Percentiles rank a stretch among this genome's conserved stretches.
phyloP scores from a whole-genome alignment of 2,888 invertebrate species.

The Lottia gigantea region DNA sequence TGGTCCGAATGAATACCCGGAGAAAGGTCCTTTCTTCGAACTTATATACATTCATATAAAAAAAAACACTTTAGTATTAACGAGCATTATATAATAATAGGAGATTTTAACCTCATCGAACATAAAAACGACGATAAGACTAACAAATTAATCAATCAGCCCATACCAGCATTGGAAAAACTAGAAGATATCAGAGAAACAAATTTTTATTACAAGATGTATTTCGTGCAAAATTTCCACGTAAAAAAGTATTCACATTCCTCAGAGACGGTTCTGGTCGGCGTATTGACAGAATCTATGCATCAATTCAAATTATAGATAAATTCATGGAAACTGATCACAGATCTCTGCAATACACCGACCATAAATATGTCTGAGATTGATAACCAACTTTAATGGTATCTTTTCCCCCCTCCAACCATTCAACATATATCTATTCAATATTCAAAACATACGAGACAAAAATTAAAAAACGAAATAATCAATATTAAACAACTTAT shows the following conservation, averaged over 20 bases:
- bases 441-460: not conserved
- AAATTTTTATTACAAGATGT: not conserved
- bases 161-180: not conserved
- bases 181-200: not conserved
- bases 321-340: not conserved
- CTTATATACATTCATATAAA: not conserved
- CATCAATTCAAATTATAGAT: not conserved
- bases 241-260: not conserved
- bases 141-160: not conserved
- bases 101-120: slow-evolving; percentile 1
- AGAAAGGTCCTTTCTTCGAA: not conserved
- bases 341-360: not conserved
- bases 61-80: not conserved
- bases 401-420: too few species aligned
- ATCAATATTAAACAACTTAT: not conserved
- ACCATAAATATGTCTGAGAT: not conserved
- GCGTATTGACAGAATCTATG: not conserved
- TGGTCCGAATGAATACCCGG: not conserved
- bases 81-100: not conserved
- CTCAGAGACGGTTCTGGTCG: not conserved
- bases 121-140: not conserved
- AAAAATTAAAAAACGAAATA: not conserved
- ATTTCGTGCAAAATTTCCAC: not conserved
- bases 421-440: not conserved
- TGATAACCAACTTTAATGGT: not conserved